phyloP scores from a whole-genome alignment of 2,113 vertebrate genomes.

The Romanogobio albipinnatus region DNA sequence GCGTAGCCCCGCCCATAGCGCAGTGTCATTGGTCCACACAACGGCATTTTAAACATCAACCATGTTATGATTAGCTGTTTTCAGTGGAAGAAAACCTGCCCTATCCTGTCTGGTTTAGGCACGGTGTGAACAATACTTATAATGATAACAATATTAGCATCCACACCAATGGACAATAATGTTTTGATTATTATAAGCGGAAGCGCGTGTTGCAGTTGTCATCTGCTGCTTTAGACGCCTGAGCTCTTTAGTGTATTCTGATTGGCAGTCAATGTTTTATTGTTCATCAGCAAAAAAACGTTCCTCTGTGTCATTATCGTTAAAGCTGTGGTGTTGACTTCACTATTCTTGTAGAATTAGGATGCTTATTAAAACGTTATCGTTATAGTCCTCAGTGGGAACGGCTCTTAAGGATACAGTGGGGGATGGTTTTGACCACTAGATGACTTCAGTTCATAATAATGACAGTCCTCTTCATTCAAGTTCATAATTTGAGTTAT shows the following conservation, averaged over 20 bases:
- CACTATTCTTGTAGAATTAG: background rate
- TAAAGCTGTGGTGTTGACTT: background rate
- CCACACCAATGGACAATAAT: background rate
- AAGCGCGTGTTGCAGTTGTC: background rate
- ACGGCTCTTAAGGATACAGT: constrained; percentile 32
- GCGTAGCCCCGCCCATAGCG: background rate
- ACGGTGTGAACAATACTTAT: background rate
- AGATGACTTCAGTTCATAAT: constrained; percentile 45
- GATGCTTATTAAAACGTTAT: background rate
- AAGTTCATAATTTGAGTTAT: constrained; percentile 3
- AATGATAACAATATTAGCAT: background rate
- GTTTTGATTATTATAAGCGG: background rate
- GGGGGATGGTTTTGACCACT: constrained; percentile 32
- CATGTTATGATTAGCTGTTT: background rate
- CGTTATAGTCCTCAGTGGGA: constrained; percentile 17
- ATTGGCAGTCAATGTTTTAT: background rate
- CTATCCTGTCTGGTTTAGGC: background rate
- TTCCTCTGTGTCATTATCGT: background rate
- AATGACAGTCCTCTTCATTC: constrained; percentile 49
- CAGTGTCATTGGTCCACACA: background rate
- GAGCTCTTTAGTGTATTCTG: background rate
- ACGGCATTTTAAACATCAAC: background rate
- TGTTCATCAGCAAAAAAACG: background rate
- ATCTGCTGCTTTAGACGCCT: background rate
- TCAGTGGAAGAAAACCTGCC: background rate